Conservation (phyloP, 1,140 invertebrate species). For the Anoplophora glabripennis region DNA sequence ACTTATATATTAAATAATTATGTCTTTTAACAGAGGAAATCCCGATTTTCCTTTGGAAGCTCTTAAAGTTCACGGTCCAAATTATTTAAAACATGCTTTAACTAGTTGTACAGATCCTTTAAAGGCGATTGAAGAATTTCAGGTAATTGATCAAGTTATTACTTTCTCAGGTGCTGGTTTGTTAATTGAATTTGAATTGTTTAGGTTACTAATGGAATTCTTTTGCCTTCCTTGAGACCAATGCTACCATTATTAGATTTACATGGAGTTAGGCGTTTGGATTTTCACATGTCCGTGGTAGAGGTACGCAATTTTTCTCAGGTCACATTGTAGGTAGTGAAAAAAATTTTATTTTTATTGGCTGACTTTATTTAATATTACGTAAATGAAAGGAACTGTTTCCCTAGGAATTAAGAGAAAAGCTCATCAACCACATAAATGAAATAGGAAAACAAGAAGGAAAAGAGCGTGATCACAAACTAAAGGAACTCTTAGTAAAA, state of each 20-base stretch:
- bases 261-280: conserved; percentile 85
- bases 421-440: conserved; percentile 83
- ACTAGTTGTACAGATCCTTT: conserved; percentile 95
- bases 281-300: conserved; percentile 93
- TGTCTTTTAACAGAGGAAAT: conserved; percentile 9
- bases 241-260: conserved; percentile 93
- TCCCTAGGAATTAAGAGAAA: conserved; percentile 77
- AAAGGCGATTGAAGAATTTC: conserved; percentile 96
- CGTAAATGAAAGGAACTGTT: not conserved
- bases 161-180: not conserved
- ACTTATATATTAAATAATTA: not conserved
- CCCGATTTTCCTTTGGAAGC: conserved; percentile 68
- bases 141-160: conserved; percentile 55
- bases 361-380: not conserved
- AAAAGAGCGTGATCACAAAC: conserved; percentile 76
- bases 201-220: conserved; percentile 86
- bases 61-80: conserved; percentile 87
- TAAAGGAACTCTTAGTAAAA: conserved; percentile 88
- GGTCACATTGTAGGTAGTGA: not conserved
- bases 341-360: conserved; percentile 8
- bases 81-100: conserved; percentile 83
- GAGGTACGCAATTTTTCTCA: conserved; percentile 58
- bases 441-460: conserved; percentile 77
- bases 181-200: conserved; percentile 25
- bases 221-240: conserved; percentile 86